A percentile compares a stretch with the other conserved stretches of the same genome.
Conservation (phyloP, 2,888 invertebrate species). For the Epirrita christyi region DNA sequence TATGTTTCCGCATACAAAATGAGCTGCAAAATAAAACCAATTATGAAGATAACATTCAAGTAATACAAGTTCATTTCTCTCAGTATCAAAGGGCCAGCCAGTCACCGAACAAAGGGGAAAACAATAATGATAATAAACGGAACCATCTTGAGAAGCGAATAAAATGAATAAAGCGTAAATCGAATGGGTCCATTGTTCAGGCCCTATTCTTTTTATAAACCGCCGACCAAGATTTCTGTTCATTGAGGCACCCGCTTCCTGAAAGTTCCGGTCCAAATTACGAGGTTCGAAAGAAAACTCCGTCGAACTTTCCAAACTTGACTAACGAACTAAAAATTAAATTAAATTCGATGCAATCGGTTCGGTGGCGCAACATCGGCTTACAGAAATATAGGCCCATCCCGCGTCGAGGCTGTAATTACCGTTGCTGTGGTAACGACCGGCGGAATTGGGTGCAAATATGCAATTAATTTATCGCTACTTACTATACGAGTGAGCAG, state of each 20-base stretch:
- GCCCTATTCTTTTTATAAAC: slow-evolving; percentile 63
- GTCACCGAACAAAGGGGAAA: slow-evolving; percentile 49
- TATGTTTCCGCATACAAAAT: slow-evolving; percentile 15
- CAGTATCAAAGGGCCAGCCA: slow-evolving; percentile 45
- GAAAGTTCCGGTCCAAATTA: slow-evolving; percentile 66
- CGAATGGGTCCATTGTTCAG: slow-evolving; percentile 67
- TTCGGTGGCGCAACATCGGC: slow-evolving; percentile 40
- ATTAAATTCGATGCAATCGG: slow-evolving; percentile 54
- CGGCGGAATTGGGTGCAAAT: slow-evolving; percentile 38
- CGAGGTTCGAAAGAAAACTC: slow-evolving; percentile 60
- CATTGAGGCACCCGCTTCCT: slow-evolving; percentile 55
- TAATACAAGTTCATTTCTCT: slow-evolving; percentile 43
- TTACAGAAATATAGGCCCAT: slow-evolving; percentile 44
- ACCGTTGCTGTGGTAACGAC: slow-evolving; percentile 38
- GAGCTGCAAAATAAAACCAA: slow-evolving; percentile 37
- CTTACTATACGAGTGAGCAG: slow-evolving; percentile 30
- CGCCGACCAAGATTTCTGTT: slow-evolving; percentile 61
- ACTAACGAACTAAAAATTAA: slow-evolving; percentile 63
- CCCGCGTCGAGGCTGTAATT: slow-evolving; percentile 37
- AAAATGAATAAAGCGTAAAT: slow-evolving; percentile 62
- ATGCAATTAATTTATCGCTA: slow-evolving; percentile 43
- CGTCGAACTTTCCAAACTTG: slow-evolving; percentile 49
- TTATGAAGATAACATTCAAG: slow-evolving; percentile 44
- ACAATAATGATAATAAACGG: slow-evolving; percentile 58
- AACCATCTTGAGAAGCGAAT: slow-evolving; percentile 50